Base-by-base conservation (phyloP, 2,888 invertebrate genomes). In the Pammene fasciana region DNA sequence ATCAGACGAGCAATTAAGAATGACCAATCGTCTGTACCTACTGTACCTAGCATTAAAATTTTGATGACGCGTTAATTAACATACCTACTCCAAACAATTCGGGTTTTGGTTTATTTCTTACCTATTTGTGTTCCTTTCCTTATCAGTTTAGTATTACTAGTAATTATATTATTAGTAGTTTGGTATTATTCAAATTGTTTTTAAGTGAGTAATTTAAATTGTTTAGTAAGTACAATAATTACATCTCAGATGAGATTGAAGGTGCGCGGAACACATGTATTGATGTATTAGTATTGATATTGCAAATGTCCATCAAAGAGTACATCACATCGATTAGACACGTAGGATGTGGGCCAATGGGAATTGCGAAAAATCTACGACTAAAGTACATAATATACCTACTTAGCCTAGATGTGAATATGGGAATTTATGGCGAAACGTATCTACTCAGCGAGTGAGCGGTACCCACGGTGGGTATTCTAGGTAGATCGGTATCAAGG, bases 381-480 rank as follows among this genome's bases (percentile, higher is more conserved):
- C 41, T 67, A 43, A 52, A 62, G 61, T 68, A 8, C 26, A 26
- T 26, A n/a, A 26, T 26, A 26, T 26, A 26, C 26, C 26, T 26
- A 68, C 41, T 50, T 62, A 50, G 50, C 61, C 48, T 62, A 50
- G 56, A 62, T 61, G 38, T 56, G 67, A 56, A 62, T 56, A 68
- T 68, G 62, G 68, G 62, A 68, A 68, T 50, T 62, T 34, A 43
- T 68, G 62, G 38, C 50, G 68, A 68, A 62, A 68, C 62, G 16
- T 16, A 14, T 6, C 36, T 36, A 26, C 18, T 45, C 9, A 6
- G 34, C 46, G n/a, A 61, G 46, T 46, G 48, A 61, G 16, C 34
- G 48, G 60, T 38, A 48, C 56, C 56, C 56, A 57, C 48, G 48
- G 59, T 45, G 1, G 13, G n/a, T n/a, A n/a, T n/a, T n/a, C n/a